A percentile compares a stretch with the other conserved stretches of the same genome.
phyloP scores from a whole-genome alignment of 2,888 invertebrate species.

The Yponomeuta malinellus region DNA sequence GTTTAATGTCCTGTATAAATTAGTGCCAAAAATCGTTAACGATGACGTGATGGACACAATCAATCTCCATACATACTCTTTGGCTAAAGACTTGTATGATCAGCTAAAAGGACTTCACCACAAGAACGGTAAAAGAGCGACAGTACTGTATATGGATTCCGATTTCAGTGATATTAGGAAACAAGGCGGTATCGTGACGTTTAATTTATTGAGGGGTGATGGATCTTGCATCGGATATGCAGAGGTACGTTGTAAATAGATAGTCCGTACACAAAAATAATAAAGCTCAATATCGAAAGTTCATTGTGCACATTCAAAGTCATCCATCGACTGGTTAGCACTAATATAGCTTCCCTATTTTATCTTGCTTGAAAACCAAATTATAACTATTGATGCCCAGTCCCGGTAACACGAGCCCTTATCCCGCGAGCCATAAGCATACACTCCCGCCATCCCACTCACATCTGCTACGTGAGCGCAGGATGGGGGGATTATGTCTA shows the following conservation, averaged over 20 bases:
- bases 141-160: conserved; percentile 83
- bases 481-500: no score
- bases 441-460: no score
- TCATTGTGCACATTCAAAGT: no score
- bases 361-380: no score
- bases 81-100: conserved; percentile 84
- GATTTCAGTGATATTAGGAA: conserved; percentile 74
- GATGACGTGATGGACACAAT: conserved; percentile 77
- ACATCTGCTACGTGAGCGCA: no score
- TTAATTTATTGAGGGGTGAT: conserved; percentile 87
- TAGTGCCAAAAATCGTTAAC: conserved; percentile 73
- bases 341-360: no score
- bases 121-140: conserved; percentile 81
- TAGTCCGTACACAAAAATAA: not conserved
- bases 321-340: no score
- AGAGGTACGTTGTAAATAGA: conserved; percentile 76
- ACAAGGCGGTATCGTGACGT: conserved; percentile 93
- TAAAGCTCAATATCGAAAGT: no score
- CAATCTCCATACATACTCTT: conserved; percentile 82
- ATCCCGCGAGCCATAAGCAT: no score
- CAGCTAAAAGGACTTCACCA: conserved; percentile 80
- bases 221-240: conserved; percentile 91
- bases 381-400: no score
- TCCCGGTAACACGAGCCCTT: no score
- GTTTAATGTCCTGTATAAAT: conserved; percentile 81